These are phyloP conservation scores for Axis porcinus DNA, from an alignment of 2,113 vertebrate genomes.

Conservation along the genomic window DNA sequence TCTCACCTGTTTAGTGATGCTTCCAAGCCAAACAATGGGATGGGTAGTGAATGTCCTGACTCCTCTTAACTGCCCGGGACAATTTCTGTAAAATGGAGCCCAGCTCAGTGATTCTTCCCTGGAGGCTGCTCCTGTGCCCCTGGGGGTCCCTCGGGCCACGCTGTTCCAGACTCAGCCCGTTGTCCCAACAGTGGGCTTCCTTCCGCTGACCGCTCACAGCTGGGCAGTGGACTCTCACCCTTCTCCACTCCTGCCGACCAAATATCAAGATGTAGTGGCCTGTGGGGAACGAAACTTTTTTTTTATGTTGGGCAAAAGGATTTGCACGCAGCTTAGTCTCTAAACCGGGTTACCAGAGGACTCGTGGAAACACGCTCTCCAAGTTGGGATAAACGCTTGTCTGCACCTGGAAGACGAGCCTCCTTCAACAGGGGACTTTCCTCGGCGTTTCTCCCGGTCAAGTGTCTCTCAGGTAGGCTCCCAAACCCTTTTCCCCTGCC, in stretches of 20 bases:
- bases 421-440: background rate
- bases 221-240: rapidly evolving
- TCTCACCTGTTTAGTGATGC: background rate
- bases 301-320: background rate
- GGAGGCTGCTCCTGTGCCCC: background rate
- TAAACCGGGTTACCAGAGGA: background rate
- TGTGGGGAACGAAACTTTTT: too few species aligned
- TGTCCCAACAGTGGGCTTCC: rapidly evolving
- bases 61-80: background rate
- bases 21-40: background rate
- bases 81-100: background rate
- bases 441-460: background rate
- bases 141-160: rapidly evolving
- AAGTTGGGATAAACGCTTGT: rapidly evolving
- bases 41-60: background rate
- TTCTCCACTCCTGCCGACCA: background rate
- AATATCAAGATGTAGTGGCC: background rate
- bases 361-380: background rate
- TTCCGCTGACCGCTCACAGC: background rate
- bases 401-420: background rate
- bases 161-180: background rate
- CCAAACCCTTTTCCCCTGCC: background rate
- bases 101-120: background rate
- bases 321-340: background rate
- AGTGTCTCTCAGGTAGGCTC: background rate